Conservation (phyloP, 64 coral and sea anemone genomes). For the Pocillopora verrucosa region DNA sequence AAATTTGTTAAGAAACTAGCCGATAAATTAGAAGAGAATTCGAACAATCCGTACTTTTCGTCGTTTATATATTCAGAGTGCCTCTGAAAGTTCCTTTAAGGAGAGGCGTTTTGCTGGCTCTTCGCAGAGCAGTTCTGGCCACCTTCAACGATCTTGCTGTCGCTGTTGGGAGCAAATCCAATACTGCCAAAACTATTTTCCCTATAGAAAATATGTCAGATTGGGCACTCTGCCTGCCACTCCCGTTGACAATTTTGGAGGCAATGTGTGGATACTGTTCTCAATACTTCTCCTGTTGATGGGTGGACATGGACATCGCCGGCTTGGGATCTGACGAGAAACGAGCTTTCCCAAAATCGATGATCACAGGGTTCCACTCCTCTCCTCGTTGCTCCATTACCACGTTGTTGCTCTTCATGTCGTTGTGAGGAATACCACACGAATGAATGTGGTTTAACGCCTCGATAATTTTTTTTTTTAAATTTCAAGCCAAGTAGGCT, state of each 20-base stretch:
- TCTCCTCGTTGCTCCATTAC: constrained; percentile 28
- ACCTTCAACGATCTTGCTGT: constrained; percentile 1
- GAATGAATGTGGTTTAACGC: constrained; percentile 37
- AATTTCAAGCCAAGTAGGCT: constrained; percentile 34
- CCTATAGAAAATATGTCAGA: constrained; percentile 27
- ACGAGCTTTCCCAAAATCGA: constrained; percentile 58
- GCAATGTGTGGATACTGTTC: constrained; percentile 55
- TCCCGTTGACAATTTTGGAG: constrained; percentile 5
- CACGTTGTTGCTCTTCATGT: constrained; percentile 59
- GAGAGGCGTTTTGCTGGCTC: neutral
- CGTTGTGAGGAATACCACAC: constrained; percentile 56
- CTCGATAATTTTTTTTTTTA: constrained; percentile 6
- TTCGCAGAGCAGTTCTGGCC: neutral
- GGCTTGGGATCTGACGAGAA: constrained; percentile 12
- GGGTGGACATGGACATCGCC: neutral
- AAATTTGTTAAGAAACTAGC: too few relatives aligned
- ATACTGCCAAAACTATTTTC: neutral
- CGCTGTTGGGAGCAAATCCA: constrained; percentile 29
- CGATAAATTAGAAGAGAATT: too few relatives aligned
- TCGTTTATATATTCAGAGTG: neutral
- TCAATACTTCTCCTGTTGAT: neutral
- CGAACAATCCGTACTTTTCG: too few relatives aligned
- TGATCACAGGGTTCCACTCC: constrained; percentile 29
- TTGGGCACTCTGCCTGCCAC: neutral
- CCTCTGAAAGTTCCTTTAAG: neutral